Base-by-base conservation (phyloP, 2,113 vertebrate species). In the Indicator maculatus region DNA sequence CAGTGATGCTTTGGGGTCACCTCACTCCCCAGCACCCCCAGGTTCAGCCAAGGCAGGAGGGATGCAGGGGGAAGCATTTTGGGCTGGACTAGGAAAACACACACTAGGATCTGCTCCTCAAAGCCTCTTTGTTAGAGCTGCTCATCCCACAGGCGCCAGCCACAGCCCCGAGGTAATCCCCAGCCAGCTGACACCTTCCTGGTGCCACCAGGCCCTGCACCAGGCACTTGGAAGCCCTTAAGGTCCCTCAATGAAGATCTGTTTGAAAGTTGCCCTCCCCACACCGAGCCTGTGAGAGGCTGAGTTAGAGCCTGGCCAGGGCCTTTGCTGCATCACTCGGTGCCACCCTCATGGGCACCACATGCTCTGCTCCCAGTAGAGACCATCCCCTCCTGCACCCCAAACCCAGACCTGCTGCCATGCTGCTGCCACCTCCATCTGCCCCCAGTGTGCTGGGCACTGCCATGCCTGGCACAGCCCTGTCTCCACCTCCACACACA, bases 391-490 rank as follows among this genome's bases (percentile, higher is more conserved):
- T 33, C 27, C 27, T 1, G 27, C n/a, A 19, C 71, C 90, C 47
- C 36, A 45, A 82, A 70, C 41, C 12, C 0, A 0, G 45, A 33
- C 4, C 13, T 0, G 8, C 2, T 2, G 10, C 36, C 20, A 7
- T 7, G 5, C 13, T 5, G 4, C 27, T 41, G 31, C 1, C 28
- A 8, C 20, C 12, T 4, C 0, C 0, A 24, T 0, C 3, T 1
- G n/a, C n/a, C 8, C 24, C 20, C 1, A 4, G 21, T 3, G 16
- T 2, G 16, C 44, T 17, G 47, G 45, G 72, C 47, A 89, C 16
- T 6, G 1, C 69, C 33, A 3, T 28, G 17, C 74, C 47, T 38
- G 39, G 61, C 16, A 28, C 24, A 39, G 36, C 21, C 28, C 67
- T 5, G 8, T 33, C 44, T 47, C 53, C 66, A 66, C 61, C 74